Conservation (phyloP, 2,113 vertebrate species). For the Actinemys pallida region DNA sequence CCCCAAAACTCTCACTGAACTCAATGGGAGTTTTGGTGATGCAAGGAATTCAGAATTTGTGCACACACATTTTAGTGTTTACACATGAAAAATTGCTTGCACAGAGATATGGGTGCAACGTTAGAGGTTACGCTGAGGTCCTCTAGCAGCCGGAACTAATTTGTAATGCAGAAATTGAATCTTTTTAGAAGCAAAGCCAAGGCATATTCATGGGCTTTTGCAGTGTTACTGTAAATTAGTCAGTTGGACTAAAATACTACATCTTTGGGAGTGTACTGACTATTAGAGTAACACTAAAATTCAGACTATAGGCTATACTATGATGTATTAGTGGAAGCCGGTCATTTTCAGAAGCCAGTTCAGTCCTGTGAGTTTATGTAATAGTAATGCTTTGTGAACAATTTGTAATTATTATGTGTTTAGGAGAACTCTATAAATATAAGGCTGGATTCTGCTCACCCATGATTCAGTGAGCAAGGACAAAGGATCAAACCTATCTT, state of each 20-base stretch:
- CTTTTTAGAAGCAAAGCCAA: constrained; percentile 16
- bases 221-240: not conserved
- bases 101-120: not conserved
- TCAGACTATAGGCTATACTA: not conserved
- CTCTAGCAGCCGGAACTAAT: not conserved
- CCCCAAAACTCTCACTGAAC: not conserved
- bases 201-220: not conserved
- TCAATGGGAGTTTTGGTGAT: not conserved
- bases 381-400: not conserved
- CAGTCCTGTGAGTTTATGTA: not conserved
- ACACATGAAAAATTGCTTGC: not conserved
- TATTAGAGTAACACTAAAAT: not conserved
- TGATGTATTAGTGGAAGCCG: not conserved
- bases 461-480: not conserved
- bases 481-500: not conserved
- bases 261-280: not conserved
- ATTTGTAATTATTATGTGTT: not conserved
- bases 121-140: accelerated
- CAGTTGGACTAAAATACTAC: not conserved
- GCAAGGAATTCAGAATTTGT: accelerated
- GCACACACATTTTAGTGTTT: not conserved
- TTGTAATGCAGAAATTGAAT: not conserved
- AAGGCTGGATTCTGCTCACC: not conserved
- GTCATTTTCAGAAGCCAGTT: not conserved
- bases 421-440: not conserved